A percentile compares a stretch with the other conserved stretches of the same genome.
These are phyloP conservation scores for Cantharis lateralis DNA, from an alignment of 2,888 invertebrate genomes.

Conservation along the genomic window DNA sequence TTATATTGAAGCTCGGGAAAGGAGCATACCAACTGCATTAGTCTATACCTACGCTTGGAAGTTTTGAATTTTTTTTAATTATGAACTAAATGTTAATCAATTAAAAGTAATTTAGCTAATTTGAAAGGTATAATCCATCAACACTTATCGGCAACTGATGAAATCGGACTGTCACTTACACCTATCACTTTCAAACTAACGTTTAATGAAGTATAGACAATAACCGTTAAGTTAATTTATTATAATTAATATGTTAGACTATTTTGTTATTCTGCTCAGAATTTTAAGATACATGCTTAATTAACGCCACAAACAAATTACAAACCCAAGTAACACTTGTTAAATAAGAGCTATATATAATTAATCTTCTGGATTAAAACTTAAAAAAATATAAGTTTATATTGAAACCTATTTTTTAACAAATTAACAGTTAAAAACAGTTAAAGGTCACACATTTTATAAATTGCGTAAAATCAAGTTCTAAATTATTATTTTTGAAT, in stretches of 20 bases:
- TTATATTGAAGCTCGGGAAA: neutral
- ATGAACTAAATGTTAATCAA: neutral
- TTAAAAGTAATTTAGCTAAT: neutral
- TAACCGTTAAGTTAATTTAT: conserved; percentile 4
- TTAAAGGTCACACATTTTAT: neutral
- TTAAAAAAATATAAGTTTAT: neutral
- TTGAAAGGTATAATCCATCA: neutral
- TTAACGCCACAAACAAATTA: neutral
- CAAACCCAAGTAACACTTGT: neutral
- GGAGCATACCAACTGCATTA: neutral
- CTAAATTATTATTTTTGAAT: conserved; percentile 4
- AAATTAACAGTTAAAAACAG: neutral
- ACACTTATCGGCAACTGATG: neutral
- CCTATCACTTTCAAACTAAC: neutral
- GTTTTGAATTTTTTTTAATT: neutral
- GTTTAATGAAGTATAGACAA: neutral
- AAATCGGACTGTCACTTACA: conserved; percentile 1
- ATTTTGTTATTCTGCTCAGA: neutral
- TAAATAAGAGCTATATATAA: neutral
- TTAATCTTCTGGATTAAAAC: neutral
- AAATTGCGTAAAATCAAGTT: neutral
- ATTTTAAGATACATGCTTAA: neutral
- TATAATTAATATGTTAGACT: conserved; percentile 2
- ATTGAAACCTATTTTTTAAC: neutral
- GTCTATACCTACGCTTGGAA: neutral